Conservation (phyloP, 2,888 invertebrate species). For the Matsumyia berberina region DNA sequence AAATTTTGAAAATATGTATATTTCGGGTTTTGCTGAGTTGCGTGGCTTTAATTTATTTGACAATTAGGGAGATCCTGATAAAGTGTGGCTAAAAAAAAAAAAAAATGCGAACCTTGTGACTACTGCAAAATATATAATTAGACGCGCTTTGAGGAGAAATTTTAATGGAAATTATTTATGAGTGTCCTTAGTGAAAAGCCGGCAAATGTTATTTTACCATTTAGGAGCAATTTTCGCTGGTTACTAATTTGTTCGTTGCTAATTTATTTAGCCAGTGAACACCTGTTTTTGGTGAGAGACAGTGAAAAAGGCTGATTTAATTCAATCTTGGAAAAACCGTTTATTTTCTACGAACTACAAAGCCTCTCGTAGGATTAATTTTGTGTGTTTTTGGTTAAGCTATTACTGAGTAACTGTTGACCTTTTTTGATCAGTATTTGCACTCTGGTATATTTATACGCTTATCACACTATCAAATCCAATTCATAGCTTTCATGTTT, state of each 20-base stretch:
- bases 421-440: too few relatives aligned
- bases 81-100: slow-evolving; percentile 19
- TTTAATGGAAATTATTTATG: slow-evolving; percentile 71
- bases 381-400: too few relatives aligned
- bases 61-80: slow-evolving; percentile 43
- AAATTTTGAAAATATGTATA: slow-evolving; percentile 52
- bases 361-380: too few relatives aligned
- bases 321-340: background rate
- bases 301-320: background rate
- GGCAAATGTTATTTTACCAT: slow-evolving; percentile 44
- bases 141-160: slow-evolving; percentile 53
- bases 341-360: too few relatives aligned
- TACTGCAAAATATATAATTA: slow-evolving; percentile 57
- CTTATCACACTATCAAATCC: too few relatives aligned
- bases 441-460: too few relatives aligned
- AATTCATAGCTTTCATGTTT: too few relatives aligned
- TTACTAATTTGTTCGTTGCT: slow-evolving; percentile 50
- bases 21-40: slow-evolving; percentile 54
- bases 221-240: slow-evolving; percentile 21
- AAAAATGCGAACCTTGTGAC: slow-evolving; percentile 13
- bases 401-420: too few relatives aligned
- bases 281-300: slow-evolving; percentile 19
- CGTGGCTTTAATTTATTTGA: slow-evolving; percentile 47
- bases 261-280: slow-evolving; percentile 44
- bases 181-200: slow-evolving; percentile 16